Evolutionary conservation across 2,113 vertebrate genomes (phyloP).

Genomic region (Chloebia gouldiae): DNA sequence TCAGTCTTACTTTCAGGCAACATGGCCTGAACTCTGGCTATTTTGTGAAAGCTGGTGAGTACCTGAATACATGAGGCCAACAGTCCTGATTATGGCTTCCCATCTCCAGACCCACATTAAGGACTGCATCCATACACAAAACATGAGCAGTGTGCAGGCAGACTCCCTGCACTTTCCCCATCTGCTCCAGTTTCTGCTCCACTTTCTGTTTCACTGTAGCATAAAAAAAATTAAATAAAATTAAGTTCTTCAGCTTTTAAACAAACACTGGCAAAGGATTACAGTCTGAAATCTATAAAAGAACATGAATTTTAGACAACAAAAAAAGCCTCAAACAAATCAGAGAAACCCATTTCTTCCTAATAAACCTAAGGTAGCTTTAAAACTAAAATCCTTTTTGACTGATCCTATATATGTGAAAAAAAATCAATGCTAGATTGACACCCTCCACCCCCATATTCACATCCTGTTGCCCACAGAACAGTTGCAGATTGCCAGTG

Average conservation of each 20-base stretch:
- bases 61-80: slow-evolving; percentile 92
- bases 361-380: neutral
- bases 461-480: neutral
- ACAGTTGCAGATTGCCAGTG: neutral
- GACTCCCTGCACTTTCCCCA: slow-evolving; percentile 82
- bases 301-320: neutral
- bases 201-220: slow-evolving; percentile 85
- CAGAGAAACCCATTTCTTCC: neutral
- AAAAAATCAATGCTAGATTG: neutral
- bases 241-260: neutral
- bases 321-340: neutral
- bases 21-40: neutral
- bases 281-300: neutral
- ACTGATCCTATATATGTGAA: neutral
- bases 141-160: slow-evolving; percentile 87
- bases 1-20: neutral
- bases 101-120: slow-evolving; percentile 89
- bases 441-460: neutral
- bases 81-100: slow-evolving; percentile 91
- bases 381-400: neutral
- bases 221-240: neutral
- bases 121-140: slow-evolving; percentile 92
- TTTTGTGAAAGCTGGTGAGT: neutral
- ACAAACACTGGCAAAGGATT: neutral
- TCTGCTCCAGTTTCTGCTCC: slow-evolving; percentile 89